These are phyloP conservation scores for Glandiceps talaboti DNA, from an alignment of 53 echinoderm and acorn worm genomes.

Conservation along the genomic window DNA sequence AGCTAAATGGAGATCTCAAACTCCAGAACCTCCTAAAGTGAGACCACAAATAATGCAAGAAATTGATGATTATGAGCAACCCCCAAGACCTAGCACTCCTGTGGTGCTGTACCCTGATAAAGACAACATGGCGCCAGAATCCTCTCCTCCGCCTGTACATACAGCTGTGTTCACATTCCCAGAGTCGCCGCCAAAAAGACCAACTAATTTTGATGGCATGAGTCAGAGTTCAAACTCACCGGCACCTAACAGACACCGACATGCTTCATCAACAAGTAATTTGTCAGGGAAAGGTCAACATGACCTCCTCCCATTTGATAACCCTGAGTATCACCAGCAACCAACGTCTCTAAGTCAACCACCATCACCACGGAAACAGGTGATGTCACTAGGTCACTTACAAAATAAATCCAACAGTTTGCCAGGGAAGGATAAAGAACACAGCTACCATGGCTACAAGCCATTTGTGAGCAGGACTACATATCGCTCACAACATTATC, in stretches of 20 bases:
- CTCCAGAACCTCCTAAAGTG: neutral
- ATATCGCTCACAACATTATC: slow-evolving; percentile 55
- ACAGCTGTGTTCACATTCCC: neutral
- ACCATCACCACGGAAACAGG: slow-evolving; percentile 83
- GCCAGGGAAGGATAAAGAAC: slow-evolving; percentile 20
- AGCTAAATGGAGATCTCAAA: neutral
- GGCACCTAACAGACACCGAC: neutral
- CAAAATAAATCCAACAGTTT: slow-evolving; percentile 31
- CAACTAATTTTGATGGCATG: neutral
- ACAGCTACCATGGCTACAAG: slow-evolving; percentile 19
- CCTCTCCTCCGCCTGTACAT: neutral
- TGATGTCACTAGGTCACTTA: slow-evolving; percentile 62
- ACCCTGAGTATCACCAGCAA: slow-evolving; percentile 50
- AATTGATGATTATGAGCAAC: neutral
- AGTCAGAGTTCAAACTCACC: neutral
- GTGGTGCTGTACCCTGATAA: neutral
- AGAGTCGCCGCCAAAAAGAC: neutral
- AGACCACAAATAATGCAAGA: neutral
- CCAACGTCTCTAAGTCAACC: slow-evolving; percentile 58
- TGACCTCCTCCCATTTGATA: slow-evolving; percentile 10
- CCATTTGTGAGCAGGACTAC: slow-evolving; percentile 45
- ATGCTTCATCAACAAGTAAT: neutral
- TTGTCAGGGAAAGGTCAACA: neutral
- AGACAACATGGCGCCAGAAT: neutral
- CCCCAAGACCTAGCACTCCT: neutral